Conservation (phyloP, 2,888 invertebrate genomes). For the Euplagia quadripunctaria region DNA sequence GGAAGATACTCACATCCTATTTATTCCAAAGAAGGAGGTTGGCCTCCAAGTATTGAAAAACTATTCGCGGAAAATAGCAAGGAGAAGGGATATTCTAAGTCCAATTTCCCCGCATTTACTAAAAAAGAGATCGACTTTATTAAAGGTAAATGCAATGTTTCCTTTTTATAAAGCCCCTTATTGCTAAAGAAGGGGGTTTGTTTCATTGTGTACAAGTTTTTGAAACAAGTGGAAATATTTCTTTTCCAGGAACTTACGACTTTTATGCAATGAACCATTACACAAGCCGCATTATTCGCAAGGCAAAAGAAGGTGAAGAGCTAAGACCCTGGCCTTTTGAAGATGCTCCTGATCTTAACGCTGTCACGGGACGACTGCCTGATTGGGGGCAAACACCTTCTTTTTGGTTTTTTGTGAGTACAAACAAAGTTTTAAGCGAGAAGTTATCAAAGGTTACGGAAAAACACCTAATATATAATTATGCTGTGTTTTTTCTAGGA, state of each 20-base stretch:
- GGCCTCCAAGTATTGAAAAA: slow-evolving; percentile 77
- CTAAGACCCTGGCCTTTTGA: slow-evolving; percentile 56
- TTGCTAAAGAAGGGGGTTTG: too few species aligned
- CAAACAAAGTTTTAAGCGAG: background rate
- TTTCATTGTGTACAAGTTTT: background rate
- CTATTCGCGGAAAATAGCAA: slow-evolving; percentile 71
- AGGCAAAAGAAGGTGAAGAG: slow-evolving; percentile 44
- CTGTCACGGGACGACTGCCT: background rate
- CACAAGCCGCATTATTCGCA: slow-evolving; percentile 59
- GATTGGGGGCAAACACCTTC: background rate
- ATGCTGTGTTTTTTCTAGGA: background rate
- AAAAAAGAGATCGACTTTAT: slow-evolving; percentile 75
- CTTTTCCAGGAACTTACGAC: slow-evolving; percentile 81
- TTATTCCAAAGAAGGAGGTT: slow-evolving; percentile 79
- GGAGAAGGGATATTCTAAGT: slow-evolving; percentile 70
- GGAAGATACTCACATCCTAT: slow-evolving; percentile 79
- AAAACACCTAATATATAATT: background rate
- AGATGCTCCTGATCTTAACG: slow-evolving; percentile 43
- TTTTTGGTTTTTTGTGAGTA: background rate
- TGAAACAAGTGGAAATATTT: background rate
- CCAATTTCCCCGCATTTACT: slow-evolving; percentile 81
- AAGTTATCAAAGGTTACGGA: too few species aligned
- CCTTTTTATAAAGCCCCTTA: background rate
- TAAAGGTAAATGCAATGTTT: slow-evolving; percentile 40
- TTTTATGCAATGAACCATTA: slow-evolving; percentile 90